Percentiles rank a stretch among this genome's conserved stretches.
Evolutionary conservation across 2,113 vertebrate genomes (phyloP).

Genomic region (Oncorhynchus masou): DNA sequence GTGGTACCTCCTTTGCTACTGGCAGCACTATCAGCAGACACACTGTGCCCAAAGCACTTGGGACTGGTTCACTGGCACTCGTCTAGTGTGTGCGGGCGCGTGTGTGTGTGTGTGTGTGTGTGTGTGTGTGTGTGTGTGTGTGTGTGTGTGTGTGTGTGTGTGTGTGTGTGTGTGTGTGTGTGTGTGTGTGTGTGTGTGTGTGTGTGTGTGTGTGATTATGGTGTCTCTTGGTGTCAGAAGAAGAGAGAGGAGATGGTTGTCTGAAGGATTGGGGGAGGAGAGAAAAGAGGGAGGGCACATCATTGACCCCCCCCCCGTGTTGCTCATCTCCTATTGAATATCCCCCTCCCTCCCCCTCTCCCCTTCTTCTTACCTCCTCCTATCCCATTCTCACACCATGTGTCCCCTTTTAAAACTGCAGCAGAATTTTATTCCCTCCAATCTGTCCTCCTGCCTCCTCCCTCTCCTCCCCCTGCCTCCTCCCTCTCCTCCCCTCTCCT

Average conservation of each 20-base stretch:
- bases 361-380: not conserved
- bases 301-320: not conserved
- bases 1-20: not conserved
- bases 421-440: no score
- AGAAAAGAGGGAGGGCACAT: not conserved
- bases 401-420: not conserved
- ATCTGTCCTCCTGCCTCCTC: no score
- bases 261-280: not conserved
- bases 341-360: not conserved
- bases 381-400: not conserved
- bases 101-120: conserved; percentile 13
- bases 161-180: conserved; percentile 11
- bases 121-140: conserved; percentile 15
- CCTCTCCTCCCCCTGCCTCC: no score
- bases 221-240: not conserved
- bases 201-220: conserved; percentile 4
- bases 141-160: conserved; percentile 13
- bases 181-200: conserved; percentile 8
- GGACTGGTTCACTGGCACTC: not conserved
- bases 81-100: conserved; percentile 6
- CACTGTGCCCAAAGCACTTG: not conserved
- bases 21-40: not conserved
- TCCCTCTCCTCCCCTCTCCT: no score
- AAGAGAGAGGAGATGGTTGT: not conserved
- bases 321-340: not conserved